Percentiles rank a stretch among this genome's conserved stretches.
Evolutionary conservation across 2,888 invertebrate species (phyloP).

Genomic region (Heteropelma amictum): DNA sequence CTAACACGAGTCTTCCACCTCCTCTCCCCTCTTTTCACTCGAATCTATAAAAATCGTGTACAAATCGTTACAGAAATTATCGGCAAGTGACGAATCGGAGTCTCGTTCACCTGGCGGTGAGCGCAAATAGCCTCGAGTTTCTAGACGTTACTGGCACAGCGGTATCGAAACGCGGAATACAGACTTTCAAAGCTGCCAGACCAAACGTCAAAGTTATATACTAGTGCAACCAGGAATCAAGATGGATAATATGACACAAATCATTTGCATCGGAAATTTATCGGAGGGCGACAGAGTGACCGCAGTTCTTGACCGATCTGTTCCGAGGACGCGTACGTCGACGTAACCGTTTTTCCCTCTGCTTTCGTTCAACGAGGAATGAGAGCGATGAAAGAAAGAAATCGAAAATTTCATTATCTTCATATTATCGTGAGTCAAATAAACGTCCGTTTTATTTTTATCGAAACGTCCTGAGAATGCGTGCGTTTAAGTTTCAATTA

Average conservation of each 20-base stretch:
- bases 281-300: too few species aligned
- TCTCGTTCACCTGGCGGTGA: slow-evolving; percentile 81
- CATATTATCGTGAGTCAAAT: too few species aligned
- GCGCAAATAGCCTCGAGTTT: slow-evolving; percentile 80
- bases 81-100: slow-evolving; percentile 82
- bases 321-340: too few species aligned
- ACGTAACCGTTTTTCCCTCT: too few species aligned
- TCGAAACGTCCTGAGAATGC: too few species aligned
- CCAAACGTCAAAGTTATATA: slow-evolving; percentile 79
- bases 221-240: slow-evolving; percentile 66
- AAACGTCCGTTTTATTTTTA: too few species aligned
- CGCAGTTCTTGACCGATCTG: too few species aligned
- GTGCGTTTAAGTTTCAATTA: too few species aligned
- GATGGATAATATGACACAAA: background rate
- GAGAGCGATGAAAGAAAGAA: too few species aligned
- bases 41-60: slow-evolving; percentile 80
- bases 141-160: slow-evolving; percentile 85
- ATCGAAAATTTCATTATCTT: too few species aligned
- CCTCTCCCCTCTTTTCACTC: background rate
- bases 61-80: slow-evolving; percentile 83
- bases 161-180: slow-evolving; percentile 82
- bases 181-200: slow-evolving; percentile 81
- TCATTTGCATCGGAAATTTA: too few species aligned
- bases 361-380: too few species aligned
- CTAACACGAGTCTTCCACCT: background rate